Evolutionary conservation across 2,797 vertebrate species (phyloP).

Genomic region (Sarcophilus harrisii): DNA sequence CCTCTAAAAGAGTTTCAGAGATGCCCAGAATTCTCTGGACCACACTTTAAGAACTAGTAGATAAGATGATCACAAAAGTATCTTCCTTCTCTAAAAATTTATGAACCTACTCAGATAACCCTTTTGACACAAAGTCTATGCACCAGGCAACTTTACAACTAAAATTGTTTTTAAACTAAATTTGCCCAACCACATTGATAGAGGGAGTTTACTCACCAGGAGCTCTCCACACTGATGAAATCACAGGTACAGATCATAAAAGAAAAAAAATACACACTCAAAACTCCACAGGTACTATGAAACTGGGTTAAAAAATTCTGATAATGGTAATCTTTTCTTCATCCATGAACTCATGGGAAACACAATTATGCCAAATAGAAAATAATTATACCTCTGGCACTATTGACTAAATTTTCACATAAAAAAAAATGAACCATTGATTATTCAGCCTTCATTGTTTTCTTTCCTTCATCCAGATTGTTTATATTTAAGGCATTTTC

Average conservation of each 20-base stretch:
- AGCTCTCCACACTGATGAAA: not conserved
- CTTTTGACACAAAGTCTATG: not conserved
- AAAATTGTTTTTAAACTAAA: not conserved
- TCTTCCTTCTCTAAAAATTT: not conserved
- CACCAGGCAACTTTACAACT: not conserved
- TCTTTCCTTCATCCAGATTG: constrained; percentile 34
- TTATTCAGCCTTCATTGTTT: constrained; percentile 16
- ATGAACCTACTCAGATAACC: not conserved
- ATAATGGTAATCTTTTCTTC: not conserved
- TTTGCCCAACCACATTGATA: not conserved
- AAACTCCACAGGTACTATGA: not conserved
- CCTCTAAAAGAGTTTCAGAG: too few species aligned
- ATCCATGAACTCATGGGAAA: not conserved
- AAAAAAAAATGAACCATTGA: constrained; percentile 12
- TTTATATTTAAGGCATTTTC: constrained; percentile 13
- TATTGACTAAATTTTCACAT: constrained; percentile 31
- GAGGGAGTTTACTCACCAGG: not conserved
- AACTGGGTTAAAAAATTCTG: constrained; percentile 29
- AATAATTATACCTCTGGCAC: constrained; percentile 14
- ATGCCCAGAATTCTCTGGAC: too few species aligned
- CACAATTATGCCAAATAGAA: not conserved
- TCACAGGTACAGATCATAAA: not conserved
- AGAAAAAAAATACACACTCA: not conserved
- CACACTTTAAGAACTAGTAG: too few species aligned
- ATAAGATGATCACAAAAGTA: not conserved